A percentile compares a stretch with the other conserved stretches of the same genome.
phyloP scores from a whole-genome alignment of 2,888 invertebrate species.

The Phyllotreta striolata region DNA sequence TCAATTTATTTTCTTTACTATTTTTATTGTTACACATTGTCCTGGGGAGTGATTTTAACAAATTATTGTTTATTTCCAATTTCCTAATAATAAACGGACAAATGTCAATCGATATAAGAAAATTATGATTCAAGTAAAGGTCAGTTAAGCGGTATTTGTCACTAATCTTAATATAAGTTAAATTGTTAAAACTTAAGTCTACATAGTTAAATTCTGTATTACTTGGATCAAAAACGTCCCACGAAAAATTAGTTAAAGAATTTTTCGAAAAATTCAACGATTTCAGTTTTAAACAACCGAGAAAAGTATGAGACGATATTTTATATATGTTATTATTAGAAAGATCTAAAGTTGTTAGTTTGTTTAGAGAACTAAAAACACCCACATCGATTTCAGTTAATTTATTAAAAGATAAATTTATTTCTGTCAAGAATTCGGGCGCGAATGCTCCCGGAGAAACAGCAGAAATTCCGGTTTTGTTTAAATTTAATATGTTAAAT shows the following conservation, averaged over 20 bases:
- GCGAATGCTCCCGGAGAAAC: too few species aligned
- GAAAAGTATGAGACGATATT: not conserved
- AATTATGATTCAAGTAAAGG: too few species aligned
- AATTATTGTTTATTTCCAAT: not conserved
- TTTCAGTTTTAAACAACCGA: not conserved
- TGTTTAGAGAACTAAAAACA: too few species aligned
- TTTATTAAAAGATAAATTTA: too few species aligned
- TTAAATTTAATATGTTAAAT: too few species aligned
- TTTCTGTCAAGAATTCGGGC: too few species aligned
- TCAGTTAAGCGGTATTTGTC: too few species aligned
- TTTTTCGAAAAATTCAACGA: not conserved
- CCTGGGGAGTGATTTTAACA: not conserved
- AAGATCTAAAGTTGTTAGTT: constrained; percentile 1
- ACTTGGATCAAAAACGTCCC: not conserved
- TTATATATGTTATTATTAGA: not conserved
- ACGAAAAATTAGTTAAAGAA: not conserved
- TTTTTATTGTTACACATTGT: too few species aligned
- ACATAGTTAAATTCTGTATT: not conserved
- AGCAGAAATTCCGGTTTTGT: too few species aligned
- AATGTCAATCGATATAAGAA: not conserved
- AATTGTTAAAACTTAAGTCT: not conserved
- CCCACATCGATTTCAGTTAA: too few species aligned
- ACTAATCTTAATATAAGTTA: too few species aligned
- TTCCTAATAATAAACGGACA: not conserved
- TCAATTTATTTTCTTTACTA: not conserved